Conservation (phyloP, 37 sponge, comb jelly and placozoan species). For the Crambe crambe region DNA sequence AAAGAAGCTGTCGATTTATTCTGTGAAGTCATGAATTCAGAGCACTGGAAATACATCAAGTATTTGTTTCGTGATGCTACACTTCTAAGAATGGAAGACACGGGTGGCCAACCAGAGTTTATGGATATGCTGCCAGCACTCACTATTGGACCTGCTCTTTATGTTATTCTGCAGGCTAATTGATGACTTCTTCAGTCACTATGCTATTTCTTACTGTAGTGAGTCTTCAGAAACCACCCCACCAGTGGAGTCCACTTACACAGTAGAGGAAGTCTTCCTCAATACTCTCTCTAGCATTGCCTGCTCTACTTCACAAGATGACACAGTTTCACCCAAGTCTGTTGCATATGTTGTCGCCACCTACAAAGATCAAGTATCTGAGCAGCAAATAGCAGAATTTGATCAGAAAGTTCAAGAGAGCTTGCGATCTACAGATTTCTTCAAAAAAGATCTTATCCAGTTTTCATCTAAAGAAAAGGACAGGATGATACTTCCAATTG, state of each 20-base stretch:
- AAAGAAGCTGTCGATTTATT: neutral
- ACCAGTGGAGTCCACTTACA: neutral
- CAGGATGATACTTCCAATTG: neutral
- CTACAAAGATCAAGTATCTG: conserved; percentile 3
- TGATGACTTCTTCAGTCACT: neutral
- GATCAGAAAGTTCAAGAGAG: neutral
- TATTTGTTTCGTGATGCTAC: neutral
- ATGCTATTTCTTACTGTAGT: neutral
- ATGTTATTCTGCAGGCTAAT: neutral
- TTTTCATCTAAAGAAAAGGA: neutral
- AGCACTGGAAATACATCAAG: neutral
- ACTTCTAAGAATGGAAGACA: conserved; percentile 1
- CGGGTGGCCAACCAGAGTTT: conserved; percentile 10
- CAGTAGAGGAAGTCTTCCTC: conserved; percentile 3
- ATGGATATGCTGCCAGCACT: conserved; percentile 10
- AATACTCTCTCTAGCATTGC: neutral
- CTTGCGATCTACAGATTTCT: neutral
- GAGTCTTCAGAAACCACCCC: neutral
- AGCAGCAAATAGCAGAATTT: neutral
- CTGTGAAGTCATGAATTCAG: neutral
- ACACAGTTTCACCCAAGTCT: neutral
- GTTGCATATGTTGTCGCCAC: conserved; percentile 13
- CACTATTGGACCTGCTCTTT: conserved; percentile 10
- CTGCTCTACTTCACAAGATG: neutral
- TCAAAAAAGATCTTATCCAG: neutral